Base-by-base conservation (phyloP, 2,113 vertebrate species). In the Apodemus speciosus region DNA sequence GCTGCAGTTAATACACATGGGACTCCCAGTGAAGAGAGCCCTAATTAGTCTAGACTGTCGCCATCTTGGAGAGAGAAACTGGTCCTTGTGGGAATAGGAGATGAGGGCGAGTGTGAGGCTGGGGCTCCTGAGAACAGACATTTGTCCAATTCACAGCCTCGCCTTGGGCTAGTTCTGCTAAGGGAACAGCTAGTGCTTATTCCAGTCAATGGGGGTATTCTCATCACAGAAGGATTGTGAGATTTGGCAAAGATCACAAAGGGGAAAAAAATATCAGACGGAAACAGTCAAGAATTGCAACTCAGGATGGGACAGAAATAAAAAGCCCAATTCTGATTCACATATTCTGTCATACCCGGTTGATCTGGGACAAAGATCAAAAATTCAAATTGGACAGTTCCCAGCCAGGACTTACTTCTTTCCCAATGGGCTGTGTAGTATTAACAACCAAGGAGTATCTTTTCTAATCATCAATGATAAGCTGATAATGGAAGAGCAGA, bases 401-500 rank as follows among this genome's bases (percentile, higher is more conserved):
- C 66, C 69, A 89, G 56, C 60, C 66, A 77, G 77, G 85, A 72
- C 58, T 91, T 75, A 79, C 32, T 93, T 94, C 84, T 88, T 93
- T 85, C 73, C 64, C 43, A 5, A 27, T n/a, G 83, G 79, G 46
- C 71, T 89, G 40, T 43, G 60, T 11, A n/a, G 86, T 49, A 87
- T 85, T 46, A 79, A 72, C 53, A 62, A 76, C 87, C 56, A 43
- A 90, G 68, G 72, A 92, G 53, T 88, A 32, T 77, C 88, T 93
- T 96, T 84, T 84, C 73, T 71, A 92, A 88, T 88, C 60, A 92
- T 87, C 91, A 87, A 56, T 81, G 91, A 95, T 92, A 89, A 94
- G 88, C 94, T 86, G 85, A 96, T 93, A 95, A 96, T 87, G 88
- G 69, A 92, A 81, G 72, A 92, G 92, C 93, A 95, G 92, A 62